These are phyloP conservation scores for Marcusenius ussheri DNA, from an alignment of 2,113 vertebrate species.

Conservation along the genomic window DNA sequence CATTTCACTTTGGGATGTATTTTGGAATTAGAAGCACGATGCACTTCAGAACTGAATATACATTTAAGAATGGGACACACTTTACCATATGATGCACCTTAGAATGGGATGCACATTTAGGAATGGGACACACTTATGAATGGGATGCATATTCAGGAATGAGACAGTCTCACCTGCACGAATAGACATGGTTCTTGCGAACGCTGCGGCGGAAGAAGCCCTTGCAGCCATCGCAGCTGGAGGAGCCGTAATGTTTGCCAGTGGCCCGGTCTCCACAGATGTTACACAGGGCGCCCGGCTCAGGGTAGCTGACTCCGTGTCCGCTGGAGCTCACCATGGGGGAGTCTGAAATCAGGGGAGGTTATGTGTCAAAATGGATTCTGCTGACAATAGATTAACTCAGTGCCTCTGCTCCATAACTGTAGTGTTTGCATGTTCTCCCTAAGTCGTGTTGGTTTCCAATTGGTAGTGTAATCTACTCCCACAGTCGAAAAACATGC, in stretches of 20 bases:
- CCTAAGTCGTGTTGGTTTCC: background rate
- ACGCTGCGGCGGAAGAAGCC: constrained; percentile 96
- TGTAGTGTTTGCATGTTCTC: background rate
- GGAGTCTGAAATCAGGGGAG: constrained; percentile 64
- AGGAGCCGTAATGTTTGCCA: constrained; percentile 90
- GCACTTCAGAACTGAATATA: background rate
- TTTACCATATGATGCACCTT: background rate
- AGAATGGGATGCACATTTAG: background rate
- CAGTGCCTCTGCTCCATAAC: background rate
- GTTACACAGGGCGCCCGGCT: constrained; percentile 77
- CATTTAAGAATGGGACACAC: background rate
- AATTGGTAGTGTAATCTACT: background rate
- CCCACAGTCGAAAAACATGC: background rate
- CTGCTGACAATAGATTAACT: background rate
- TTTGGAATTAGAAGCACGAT: background rate
- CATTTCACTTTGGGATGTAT: background rate
- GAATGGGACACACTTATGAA: background rate
- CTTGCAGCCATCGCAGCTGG: constrained; percentile 96
- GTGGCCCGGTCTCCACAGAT: constrained; percentile 95
- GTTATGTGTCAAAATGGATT: background rate
- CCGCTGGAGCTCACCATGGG: constrained; percentile 79
- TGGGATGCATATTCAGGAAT: background rate
- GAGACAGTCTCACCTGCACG: constrained; percentile 81
- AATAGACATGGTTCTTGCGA: constrained; percentile 97
- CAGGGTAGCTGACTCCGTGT: constrained; percentile 69